These are phyloP conservation scores for Rhynchopsitta pachyrhyncha DNA, from an alignment of 2,113 vertebrate genomes.

Conservation along the genomic window DNA sequence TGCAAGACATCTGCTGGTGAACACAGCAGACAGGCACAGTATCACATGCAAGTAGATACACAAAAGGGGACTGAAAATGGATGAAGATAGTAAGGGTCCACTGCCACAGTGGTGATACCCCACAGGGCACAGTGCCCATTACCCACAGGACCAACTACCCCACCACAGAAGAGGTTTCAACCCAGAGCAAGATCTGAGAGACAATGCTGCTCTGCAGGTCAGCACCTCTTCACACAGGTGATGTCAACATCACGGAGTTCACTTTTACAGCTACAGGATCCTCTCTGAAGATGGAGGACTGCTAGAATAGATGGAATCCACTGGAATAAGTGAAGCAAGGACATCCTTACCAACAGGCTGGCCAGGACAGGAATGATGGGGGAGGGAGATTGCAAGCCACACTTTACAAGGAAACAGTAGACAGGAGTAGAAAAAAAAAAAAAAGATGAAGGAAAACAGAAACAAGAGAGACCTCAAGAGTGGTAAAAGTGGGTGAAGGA, in stretches of 20 bases:
- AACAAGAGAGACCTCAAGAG: not conserved
- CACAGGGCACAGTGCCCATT: not conserved
- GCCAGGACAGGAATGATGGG: not conserved
- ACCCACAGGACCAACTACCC: not conserved
- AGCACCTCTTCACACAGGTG: not conserved
- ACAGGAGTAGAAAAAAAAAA: not conserved
- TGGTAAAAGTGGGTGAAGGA: not conserved
- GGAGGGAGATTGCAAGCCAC: not conserved
- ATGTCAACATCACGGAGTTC: not conserved
- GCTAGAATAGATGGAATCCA: not conserved
- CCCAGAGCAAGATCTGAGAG: not conserved
- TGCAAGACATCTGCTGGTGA: not conserved
- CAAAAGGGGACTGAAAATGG: not conserved
- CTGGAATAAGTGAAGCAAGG: not conserved
- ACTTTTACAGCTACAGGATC: not conserved
- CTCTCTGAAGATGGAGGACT: not conserved
- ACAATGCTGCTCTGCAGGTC: not conserved
- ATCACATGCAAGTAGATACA: fast-evolving
- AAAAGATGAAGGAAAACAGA: not conserved
- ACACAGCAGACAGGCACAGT: not conserved
- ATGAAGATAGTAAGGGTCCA: not conserved
- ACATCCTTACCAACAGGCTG: not conserved
- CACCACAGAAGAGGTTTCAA: fast-evolving
- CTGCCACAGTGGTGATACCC: fast-evolving
- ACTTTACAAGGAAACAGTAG: not conserved